Conservation (phyloP, 2,797 vertebrate genomes). For the Lagorchestes hirsutus region DNA sequence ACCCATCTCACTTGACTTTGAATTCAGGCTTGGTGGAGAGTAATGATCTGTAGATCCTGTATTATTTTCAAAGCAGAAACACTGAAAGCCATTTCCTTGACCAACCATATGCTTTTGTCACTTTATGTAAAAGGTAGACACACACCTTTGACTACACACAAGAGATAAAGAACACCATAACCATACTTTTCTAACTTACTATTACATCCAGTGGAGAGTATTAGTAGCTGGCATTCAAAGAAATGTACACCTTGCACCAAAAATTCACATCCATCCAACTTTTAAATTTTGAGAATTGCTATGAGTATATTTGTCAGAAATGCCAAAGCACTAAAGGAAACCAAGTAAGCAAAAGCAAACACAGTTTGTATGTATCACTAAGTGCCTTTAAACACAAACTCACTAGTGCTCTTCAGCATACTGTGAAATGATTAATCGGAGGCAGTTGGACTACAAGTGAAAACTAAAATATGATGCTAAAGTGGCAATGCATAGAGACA, state of each 20-base stretch:
- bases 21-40: slow-evolving; percentile 94
- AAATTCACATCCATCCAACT: slow-evolving; percentile 82
- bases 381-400: slow-evolving; percentile 78
- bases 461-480: slow-evolving; percentile 41
- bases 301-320: slow-evolving; percentile 75
- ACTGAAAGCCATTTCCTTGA: slow-evolving; percentile 83
- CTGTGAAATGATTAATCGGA: slow-evolving; percentile 53
- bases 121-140: slow-evolving; percentile 84
- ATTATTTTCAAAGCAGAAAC: slow-evolving; percentile 80
- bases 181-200: slow-evolving; percentile 84
- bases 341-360: slow-evolving; percentile 66
- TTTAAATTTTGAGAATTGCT: slow-evolving; percentile 79
- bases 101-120: slow-evolving; percentile 83
- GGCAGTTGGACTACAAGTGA: slow-evolving; percentile 43
- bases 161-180: slow-evolving; percentile 83
- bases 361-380: slow-evolving; percentile 56
- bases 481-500: slow-evolving; percentile 65
- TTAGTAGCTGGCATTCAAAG: slow-evolving; percentile 82
- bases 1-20: slow-evolving; percentile 88
- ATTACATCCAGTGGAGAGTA: slow-evolving; percentile 85
- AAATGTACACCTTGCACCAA: slow-evolving; percentile 84
- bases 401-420: slow-evolving; percentile 60
- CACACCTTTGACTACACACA: slow-evolving; percentile 84
- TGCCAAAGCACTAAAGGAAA: slow-evolving; percentile 79
- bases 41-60: slow-evolving; percentile 92